Percentiles rank a stretch among this genome's conserved stretches.
Conservation (phyloP, 2,888 invertebrate species). For the Sylvicola cinctus region DNA sequence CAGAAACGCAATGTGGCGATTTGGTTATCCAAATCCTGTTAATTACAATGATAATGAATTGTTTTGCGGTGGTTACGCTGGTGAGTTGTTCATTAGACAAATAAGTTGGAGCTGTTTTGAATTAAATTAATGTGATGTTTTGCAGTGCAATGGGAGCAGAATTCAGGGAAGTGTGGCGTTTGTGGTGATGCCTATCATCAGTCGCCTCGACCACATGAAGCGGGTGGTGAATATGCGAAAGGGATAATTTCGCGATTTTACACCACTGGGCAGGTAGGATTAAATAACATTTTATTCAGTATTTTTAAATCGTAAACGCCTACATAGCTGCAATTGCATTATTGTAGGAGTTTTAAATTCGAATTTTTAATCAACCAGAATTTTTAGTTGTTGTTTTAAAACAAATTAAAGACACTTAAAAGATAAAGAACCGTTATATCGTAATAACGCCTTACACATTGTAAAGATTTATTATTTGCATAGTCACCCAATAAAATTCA, state of each 20-base stretch:
- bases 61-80: conserved; percentile 79
- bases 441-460: too few species aligned
- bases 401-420: too few species aligned
- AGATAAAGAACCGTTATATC: too few species aligned
- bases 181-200: conserved; percentile 74
- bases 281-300: too few species aligned
- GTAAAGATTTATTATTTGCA: too few species aligned
- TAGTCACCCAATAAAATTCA: too few species aligned
- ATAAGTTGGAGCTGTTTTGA: too few species aligned
- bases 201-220: conserved; percentile 68
- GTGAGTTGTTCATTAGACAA: conserved; percentile 22
- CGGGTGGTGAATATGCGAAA: conserved; percentile 68
- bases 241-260: conserved; percentile 68
- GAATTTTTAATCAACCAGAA: too few species aligned
- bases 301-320: too few species aligned
- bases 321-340: too few species aligned
- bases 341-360: too few species aligned
- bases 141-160: conserved; percentile 71
- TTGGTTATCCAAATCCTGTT: conserved; percentile 82
- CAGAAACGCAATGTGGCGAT: conserved; percentile 86
- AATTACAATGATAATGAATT: conserved; percentile 90
- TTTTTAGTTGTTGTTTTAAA: conserved; percentile 1
- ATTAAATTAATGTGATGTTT: conserved; percentile 6
- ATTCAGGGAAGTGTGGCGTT: conserved; percentile 67
- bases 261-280: conserved; percentile 56